Evolutionary conservation across 2,797 vertebrate genomes (phyloP).

Genomic region (Esox masquinongy): DNA sequence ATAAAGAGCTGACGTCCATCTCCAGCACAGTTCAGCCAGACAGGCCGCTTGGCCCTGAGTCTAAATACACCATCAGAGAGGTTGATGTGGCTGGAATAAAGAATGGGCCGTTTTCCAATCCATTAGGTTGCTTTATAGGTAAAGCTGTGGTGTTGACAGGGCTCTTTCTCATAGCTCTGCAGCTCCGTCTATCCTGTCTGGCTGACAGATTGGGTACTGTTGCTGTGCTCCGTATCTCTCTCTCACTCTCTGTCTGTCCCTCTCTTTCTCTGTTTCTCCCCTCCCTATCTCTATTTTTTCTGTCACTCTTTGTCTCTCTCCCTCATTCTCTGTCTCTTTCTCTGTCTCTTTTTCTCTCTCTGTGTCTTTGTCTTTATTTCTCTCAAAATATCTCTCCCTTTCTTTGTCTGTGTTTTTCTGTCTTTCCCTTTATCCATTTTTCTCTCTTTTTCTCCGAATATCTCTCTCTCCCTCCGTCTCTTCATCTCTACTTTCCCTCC

Average conservation of each 20-base stretch:
- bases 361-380: neutral
- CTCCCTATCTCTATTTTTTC: too few species aligned
- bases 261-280: neutral
- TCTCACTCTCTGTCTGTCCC: neutral
- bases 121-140: constrained; percentile 75
- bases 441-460: neutral
- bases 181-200: neutral
- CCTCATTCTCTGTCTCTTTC: neutral
- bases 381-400: too few species aligned
- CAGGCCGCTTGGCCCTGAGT: neutral
- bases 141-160: constrained; percentile 5
- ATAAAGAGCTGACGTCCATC: neutral
- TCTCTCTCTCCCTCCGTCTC: neutral
- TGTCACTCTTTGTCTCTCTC: neutral
- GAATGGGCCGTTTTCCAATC: constrained; percentile 60
- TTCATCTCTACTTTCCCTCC: neutral
- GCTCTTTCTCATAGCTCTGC: neutral
- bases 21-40: neutral
- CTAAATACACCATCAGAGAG: constrained; percentile 9
- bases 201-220: neutral
- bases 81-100: constrained; percentile 42
- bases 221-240: neutral
- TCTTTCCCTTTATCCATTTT: too few species aligned
- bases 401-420: too few species aligned
- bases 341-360: neutral